Evolutionary conservation across 2,797 vertebrate species (phyloP).

Genomic region (Esox lucius): DNA sequence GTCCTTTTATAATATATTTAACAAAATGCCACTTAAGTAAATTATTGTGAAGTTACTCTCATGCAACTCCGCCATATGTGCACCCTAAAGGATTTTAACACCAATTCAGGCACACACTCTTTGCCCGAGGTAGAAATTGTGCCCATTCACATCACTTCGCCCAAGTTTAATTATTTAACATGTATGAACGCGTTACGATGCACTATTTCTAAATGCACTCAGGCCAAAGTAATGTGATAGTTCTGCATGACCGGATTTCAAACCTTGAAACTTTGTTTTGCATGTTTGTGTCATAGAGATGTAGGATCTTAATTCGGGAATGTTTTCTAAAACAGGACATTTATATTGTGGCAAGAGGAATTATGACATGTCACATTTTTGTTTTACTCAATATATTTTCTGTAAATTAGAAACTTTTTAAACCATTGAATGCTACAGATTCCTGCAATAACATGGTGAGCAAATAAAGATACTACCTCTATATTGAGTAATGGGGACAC

Average conservation of each 20-base stretch:
- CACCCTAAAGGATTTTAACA: neutral
- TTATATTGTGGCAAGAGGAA: neutral
- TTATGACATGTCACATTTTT: neutral
- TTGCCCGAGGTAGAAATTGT: conserved; percentile 20
- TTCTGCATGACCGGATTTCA: neutral
- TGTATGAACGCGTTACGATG: conserved; percentile 21
- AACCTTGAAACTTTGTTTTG: neutral
- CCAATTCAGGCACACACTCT: neutral
- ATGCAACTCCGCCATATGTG: neutral
- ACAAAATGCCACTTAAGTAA: neutral
- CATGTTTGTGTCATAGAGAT: neutral
- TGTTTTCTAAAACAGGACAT: neutral
- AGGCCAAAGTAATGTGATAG: neutral
- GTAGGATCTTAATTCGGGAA: neutral
- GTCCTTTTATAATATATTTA: neutral
- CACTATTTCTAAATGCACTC: neutral
- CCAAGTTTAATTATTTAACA: conserved; percentile 60
- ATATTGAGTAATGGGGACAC: too few species aligned
- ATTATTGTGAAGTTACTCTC: neutral
- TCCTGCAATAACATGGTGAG: too few species aligned
- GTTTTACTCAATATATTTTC: too few species aligned
- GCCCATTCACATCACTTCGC: conserved; percentile 9
- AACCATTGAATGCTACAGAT: too few species aligned
- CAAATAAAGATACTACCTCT: too few species aligned
- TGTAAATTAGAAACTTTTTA: too few species aligned